Evolutionary conservation across 2,888 invertebrate genomes (phyloP).

Genomic region (Tetrapedia diversipes): DNA sequence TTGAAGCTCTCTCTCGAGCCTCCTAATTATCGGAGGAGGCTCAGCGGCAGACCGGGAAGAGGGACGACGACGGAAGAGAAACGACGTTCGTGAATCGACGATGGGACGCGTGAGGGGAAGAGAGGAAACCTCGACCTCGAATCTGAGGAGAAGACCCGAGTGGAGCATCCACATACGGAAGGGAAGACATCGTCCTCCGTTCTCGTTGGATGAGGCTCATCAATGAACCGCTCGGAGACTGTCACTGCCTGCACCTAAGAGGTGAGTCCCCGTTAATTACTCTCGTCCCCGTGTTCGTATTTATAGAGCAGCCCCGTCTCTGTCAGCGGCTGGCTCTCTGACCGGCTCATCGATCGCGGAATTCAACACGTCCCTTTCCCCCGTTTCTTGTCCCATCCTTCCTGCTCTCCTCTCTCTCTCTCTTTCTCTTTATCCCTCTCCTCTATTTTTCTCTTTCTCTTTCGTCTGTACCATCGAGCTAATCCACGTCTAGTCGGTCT

Average conservation of each 20-base stretch:
- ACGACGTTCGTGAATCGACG: constrained; percentile 53
- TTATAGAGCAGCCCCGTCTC: constrained; percentile 31
- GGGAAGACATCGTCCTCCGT: constrained; percentile 76
- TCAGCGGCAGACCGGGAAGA: constrained; percentile 26
- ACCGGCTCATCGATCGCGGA: constrained; percentile 42
- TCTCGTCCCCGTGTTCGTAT: constrained; percentile 15
- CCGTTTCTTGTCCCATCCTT: neutral
- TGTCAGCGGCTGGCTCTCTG: neutral
- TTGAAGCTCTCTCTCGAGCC: constrained; percentile 60
- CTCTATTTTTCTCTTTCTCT: neutral
- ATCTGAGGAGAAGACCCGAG: constrained; percentile 78
- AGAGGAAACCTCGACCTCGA: constrained; percentile 80
- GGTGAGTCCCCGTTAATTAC: constrained; percentile 61
- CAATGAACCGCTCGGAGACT: constrained; percentile 62
- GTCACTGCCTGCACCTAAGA: constrained; percentile 60
- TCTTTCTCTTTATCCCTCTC: accelerated
- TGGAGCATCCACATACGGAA: constrained; percentile 82
- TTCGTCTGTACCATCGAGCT: neutral
- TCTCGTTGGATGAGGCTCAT: constrained; percentile 47
- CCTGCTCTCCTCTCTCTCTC: neutral
- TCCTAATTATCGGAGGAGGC: constrained; percentile 23
- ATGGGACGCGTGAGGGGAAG: constrained; percentile 76
- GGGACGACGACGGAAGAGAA: neutral
- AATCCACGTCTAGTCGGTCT: constrained; percentile 20
- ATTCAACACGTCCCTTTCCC: constrained; percentile 26